Evolutionary conservation across 2,888 invertebrate genomes (phyloP).

Genomic region (Diadegma fenestrale): DNA sequence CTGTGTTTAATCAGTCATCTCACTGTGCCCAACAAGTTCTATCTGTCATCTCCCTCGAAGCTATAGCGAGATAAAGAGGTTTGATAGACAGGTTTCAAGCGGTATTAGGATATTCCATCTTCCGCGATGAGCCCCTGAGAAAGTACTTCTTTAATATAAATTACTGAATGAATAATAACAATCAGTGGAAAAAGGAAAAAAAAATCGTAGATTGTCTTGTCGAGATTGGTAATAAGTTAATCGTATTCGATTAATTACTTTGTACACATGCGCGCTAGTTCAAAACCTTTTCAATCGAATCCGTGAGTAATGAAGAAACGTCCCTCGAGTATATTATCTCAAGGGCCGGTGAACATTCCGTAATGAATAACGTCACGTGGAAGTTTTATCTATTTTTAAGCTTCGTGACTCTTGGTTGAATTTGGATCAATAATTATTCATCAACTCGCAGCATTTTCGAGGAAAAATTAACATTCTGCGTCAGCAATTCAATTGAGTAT

Average conservation of each 20-base stretch:
- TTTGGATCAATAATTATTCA: neutral
- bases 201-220: neutral
- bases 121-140: neutral
- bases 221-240: neutral
- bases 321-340: neutral
- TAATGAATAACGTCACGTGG: neutral
- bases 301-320: neutral
- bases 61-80: constrained; percentile 1
- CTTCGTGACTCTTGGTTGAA: neutral
- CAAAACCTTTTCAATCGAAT: neutral
- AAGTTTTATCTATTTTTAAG: neutral
- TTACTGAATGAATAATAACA: neutral
- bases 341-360: neutral
- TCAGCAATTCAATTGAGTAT: neutral
- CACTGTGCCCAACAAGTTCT: constrained; percentile 28
- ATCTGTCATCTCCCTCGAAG: constrained; percentile 14
- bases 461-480: neutral
- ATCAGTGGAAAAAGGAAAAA: neutral
- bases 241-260: neutral
- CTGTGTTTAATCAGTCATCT: constrained; percentile 54
- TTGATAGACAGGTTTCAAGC: constrained; percentile 4
- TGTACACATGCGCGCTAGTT: neutral
- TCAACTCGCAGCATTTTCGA: neutral
- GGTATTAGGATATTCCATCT: constrained; percentile 1
- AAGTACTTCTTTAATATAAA: constrained; percentile 21